Percentiles rank a stretch among this genome's conserved stretches.
These are phyloP conservation scores for Macrosteles quadrilineatus DNA, from an alignment of 1,140 invertebrate genomes.

Conservation along the genomic window DNA sequence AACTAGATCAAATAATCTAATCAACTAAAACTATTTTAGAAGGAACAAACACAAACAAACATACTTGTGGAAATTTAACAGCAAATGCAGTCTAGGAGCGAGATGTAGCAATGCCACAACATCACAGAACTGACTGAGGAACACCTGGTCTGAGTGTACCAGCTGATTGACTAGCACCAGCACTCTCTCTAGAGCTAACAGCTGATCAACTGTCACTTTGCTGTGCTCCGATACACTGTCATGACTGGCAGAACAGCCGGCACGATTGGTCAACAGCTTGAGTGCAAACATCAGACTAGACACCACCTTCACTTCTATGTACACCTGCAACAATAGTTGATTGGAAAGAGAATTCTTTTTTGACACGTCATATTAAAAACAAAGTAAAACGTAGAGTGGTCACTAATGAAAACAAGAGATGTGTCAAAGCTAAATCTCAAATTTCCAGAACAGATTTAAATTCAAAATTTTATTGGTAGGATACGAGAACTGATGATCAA, in stretches of 20 bases:
- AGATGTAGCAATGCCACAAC: constrained; percentile 62
- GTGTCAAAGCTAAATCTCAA: too few species aligned
- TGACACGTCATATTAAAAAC: too few species aligned
- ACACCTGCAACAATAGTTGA: constrained; percentile 63
- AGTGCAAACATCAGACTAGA: constrained; percentile 75
- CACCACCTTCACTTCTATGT: constrained; percentile 71
- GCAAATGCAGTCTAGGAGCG: not conserved
- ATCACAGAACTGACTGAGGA: constrained; percentile 76
- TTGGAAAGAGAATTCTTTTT: too few species aligned
- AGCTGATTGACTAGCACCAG: constrained; percentile 70
- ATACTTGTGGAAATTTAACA: constrained; percentile 5
- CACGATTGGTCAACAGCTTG: constrained; percentile 57
- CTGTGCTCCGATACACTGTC: constrained; percentile 26
- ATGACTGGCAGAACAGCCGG: constrained; percentile 18
- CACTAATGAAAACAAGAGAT: too few species aligned
- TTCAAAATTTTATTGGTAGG: too few species aligned
- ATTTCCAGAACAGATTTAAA: too few species aligned
- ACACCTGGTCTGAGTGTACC: constrained; percentile 66
- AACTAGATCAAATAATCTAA: too few species aligned
- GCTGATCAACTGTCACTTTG: constrained; percentile 58
- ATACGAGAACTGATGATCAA: too few species aligned
- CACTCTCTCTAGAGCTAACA: constrained; percentile 62
- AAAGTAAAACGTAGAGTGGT: too few species aligned
- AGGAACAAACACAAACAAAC: too few species aligned
- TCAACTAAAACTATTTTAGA: too few species aligned